These are phyloP conservation scores for Meriones unguiculatus DNA, from an alignment of 2,113 vertebrate genomes.

Conservation along the genomic window DNA sequence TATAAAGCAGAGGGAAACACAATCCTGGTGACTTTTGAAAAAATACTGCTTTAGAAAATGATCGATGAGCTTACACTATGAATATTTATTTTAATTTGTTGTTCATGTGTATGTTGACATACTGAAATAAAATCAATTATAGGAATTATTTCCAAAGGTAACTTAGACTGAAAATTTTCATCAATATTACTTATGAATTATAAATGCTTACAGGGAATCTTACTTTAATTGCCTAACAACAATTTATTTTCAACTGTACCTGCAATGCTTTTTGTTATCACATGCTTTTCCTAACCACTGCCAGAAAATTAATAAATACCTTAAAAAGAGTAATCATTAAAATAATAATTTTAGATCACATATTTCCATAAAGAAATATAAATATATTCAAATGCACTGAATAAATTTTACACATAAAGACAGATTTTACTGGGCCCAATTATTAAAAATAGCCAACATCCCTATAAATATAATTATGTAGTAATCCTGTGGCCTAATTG, in stretches of 20 bases:
- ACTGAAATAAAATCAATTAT: background rate
- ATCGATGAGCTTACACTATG: background rate
- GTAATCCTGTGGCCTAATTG: background rate
- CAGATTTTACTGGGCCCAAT: background rate
- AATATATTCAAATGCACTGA: background rate
- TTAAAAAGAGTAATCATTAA: slow-evolving; percentile 25
- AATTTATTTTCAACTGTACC: slow-evolving; percentile 32
- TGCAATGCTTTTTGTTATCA: slow-evolving; percentile 46
- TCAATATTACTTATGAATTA: slow-evolving; percentile 1
- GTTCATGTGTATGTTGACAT: background rate
- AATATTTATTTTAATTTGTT: background rate
- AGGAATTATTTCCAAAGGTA: slow-evolving; percentile 2
- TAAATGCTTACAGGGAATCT: slow-evolving; percentile 1
- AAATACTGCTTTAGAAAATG: background rate
- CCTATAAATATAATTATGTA: background rate
- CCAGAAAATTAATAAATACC: slow-evolving; percentile 42
- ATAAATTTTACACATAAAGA: background rate
- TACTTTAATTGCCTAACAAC: slow-evolving; percentile 37
- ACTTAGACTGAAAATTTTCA: background rate
- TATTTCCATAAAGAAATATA: slow-evolving; percentile 1
- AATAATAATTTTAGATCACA: background rate
- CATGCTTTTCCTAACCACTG: background rate
- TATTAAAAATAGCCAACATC: background rate
- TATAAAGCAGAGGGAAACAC: background rate
- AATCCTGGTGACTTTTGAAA: background rate